Conservation (phyloP, 2,797 vertebrate species). For the Spizella passerina region DNA sequence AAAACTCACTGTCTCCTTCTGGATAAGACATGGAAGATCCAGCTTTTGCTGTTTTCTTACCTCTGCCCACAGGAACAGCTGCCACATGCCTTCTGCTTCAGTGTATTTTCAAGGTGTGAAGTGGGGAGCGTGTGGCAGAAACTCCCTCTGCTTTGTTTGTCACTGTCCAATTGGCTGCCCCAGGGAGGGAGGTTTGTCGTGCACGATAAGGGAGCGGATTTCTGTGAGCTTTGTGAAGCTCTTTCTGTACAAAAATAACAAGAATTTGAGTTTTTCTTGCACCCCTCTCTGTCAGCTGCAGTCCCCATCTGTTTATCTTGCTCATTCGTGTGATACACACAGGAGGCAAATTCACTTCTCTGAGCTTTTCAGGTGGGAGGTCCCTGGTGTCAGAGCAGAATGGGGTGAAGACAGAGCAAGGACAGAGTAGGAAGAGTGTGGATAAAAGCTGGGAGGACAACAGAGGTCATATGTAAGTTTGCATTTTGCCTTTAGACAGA, state of each 20-base stretch:
- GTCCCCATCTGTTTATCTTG: neutral
- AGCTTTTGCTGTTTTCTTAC: neutral
- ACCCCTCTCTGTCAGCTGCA: neutral
- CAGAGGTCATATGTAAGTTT: neutral
- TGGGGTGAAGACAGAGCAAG: neutral
- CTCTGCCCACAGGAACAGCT: conserved; percentile 10
- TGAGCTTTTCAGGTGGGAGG: neutral
- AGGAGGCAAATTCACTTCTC: neutral
- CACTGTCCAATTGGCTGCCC: neutral
- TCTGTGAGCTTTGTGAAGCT: neutral
- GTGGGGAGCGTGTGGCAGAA: neutral
- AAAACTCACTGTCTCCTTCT: neutral
- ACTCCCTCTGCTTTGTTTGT: neutral
- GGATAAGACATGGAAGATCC: neutral
- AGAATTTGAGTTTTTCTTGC: neutral
- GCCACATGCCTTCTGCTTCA: neutral
- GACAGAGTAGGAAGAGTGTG: neutral
- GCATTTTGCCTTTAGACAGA: neutral
- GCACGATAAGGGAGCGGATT: neutral
- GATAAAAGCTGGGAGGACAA: neutral
- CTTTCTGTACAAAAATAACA: neutral
- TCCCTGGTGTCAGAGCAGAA: neutral
- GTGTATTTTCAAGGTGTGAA: conserved; percentile 21
- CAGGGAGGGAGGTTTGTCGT: neutral
- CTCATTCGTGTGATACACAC: rapidly evolving